These are phyloP conservation scores for Slavum lentiscoides DNA, from an alignment of 2,888 invertebrate species.

Conservation along the genomic window DNA sequence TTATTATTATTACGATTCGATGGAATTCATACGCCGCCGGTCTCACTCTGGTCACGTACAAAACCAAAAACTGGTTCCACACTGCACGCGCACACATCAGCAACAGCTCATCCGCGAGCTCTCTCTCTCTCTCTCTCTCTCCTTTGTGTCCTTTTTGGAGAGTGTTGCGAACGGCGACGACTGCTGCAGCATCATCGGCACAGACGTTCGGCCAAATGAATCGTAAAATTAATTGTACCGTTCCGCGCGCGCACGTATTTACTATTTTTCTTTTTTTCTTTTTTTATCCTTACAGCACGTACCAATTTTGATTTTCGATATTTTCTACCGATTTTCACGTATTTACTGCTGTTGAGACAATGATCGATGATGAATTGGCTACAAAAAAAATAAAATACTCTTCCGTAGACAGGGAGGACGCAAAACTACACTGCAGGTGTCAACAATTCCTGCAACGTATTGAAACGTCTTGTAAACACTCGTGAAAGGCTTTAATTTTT, in stretches of 20 bases:
- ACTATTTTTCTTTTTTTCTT: too few species aligned
- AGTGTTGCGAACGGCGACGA: background rate
- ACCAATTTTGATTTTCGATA: background rate
- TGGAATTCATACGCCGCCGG: constrained; percentile 36
- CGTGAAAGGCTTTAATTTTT: too few species aligned
- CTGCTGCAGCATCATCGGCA: background rate
- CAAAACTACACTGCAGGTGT: too few species aligned
- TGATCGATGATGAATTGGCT: too few species aligned
- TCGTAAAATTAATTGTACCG: constrained; percentile 10
- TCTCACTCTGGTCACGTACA: constrained; percentile 38
- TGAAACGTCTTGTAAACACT: too few species aligned
- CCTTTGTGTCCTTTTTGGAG: constrained; percentile 46
- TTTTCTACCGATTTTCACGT: background rate
- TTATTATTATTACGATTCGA: constrained; percentile 27
- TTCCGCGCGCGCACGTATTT: constrained; percentile 7
- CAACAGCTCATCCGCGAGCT: constrained; percentile 40
- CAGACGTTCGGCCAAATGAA: constrained; percentile 1
- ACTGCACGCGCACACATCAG: background rate
- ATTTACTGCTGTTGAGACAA: too few species aligned
- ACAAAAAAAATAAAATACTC: too few species aligned
- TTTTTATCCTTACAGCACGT: background rate
- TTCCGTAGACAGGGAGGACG: too few species aligned
- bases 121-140: constrained; percentile 36
- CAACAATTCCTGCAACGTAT: too few species aligned
- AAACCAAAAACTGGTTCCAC: constrained; percentile 49